Conservation (phyloP, 1,140 invertebrate species). For the Drosophila tristis region DNA sequence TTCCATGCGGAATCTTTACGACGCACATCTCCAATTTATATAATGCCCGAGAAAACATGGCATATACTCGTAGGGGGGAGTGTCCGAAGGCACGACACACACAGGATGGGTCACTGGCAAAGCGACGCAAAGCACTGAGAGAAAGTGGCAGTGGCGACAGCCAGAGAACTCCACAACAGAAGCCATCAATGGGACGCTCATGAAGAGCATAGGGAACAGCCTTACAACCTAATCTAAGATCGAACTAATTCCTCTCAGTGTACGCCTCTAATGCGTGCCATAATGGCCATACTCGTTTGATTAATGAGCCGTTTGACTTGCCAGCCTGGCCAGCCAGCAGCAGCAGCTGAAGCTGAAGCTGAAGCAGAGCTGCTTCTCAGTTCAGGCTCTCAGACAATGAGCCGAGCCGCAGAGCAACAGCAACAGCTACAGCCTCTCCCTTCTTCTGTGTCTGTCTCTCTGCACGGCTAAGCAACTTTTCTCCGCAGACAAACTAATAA, state of each 20-base stretch:
- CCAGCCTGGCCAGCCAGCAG: slow-evolving; percentile 2
- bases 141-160: neutral
- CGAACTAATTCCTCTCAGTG: slow-evolving; percentile 22
- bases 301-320: slow-evolving; percentile 74
- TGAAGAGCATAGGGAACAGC: too few relatives aligned
- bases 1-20: slow-evolving; percentile 32
- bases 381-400: neutral
- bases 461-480: slow-evolving; percentile 34
- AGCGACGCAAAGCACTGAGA: neutral
- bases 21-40: slow-evolving; percentile 69
- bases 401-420: neutral
- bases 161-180: too few relatives aligned
- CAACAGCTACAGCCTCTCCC: slow-evolving; percentile 15
- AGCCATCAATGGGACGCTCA: too few relatives aligned
- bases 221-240: neutral
- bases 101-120: neutral
- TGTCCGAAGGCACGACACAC: neutral
- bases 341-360: slow-evolving; percentile 20
- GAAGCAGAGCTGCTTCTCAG: slow-evolving; percentile 1
- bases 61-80: slow-evolving; percentile 27
- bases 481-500: slow-evolving; percentile 52
- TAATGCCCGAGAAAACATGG: slow-evolving; percentile 52
- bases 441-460: neutral
- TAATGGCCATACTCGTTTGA: slow-evolving; percentile 62
- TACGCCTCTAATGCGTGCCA: slow-evolving; percentile 43